Conservation (phyloP, 92 coral and sea anemone species). For the Palythoa caribaeorum region DNA sequence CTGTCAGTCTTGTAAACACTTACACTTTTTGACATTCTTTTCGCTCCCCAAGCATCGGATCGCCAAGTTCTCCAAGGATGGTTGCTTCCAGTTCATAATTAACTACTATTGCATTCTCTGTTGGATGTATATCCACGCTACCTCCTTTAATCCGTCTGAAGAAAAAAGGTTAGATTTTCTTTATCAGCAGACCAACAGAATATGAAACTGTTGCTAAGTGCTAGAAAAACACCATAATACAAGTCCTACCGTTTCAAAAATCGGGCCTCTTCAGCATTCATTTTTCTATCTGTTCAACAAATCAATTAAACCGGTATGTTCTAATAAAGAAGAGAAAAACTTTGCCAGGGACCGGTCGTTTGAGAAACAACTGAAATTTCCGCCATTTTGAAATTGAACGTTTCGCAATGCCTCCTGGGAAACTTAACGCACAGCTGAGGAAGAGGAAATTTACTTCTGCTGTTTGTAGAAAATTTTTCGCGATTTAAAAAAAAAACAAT, state of each 20-base stretch:
- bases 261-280: constrained; percentile 88
- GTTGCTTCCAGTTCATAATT: constrained; percentile 99
- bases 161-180: not conserved
- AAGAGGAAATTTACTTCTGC: no score
- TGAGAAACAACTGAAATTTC: constrained; percentile 2
- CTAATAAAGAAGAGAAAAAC: not conserved
- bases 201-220: not conserved
- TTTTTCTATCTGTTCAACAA: constrained; percentile 22
- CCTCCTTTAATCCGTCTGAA: constrained; percentile 96
- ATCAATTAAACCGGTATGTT: not conserved
- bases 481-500: no score
- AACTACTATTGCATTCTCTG: constrained; percentile 97
- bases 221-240: not conserved
- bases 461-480: no score
- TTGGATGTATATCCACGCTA: constrained; percentile 95
- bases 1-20: constrained; percentile 41
- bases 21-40: constrained; percentile 99
- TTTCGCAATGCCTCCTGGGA: constrained; percentile 40
- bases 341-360: not conserved
- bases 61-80: constrained; percentile 98
- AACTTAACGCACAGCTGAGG: no score
- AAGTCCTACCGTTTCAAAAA: constrained; percentile 75
- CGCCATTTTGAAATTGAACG: constrained; percentile 33
- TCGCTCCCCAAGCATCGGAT: constrained; percentile 98
- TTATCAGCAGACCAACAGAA: not conserved